Evolutionary conservation across 2,888 invertebrate species (phyloP), one percentile per base, ranked within the genome.

Genomic region (Torymus tubicola): DNA sequence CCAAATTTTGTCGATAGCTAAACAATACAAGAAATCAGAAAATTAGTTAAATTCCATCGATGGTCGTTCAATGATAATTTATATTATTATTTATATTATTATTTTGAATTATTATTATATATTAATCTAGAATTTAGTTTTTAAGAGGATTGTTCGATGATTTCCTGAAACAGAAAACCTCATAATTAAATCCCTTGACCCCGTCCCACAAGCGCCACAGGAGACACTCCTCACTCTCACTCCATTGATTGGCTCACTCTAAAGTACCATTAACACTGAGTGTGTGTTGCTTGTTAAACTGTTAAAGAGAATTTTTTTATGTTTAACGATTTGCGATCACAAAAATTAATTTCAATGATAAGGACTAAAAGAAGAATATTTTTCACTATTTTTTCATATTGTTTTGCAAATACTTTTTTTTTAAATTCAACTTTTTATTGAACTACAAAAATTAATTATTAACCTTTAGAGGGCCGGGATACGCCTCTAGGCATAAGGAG

Each of bases 1-100:
- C 95, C 93, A 99, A 94, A 92, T 93, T 94, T 92, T 97, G 98
- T 90, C 98, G 98, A 94, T 97, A 98, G 94, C 98, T 98, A 95
- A 91, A 94, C 93, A 91, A 87, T 83, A 90, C 88, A 91, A 90
- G 88, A 90, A 90, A 90, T 86, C 83, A 84, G 85, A 82, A 80
- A 53, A 93, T 92, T 91, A 91, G 92, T 93, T 88, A 92, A 71
- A 71, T 78, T 81, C 76, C 74, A 82, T 77, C 21, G 65, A 80
- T 80, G 74, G 78, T 70, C 14, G 53, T 4, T 60, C 57, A 58
- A 18, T 61, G 58, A 64, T 72, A 70, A 60, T 42, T 53, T 65
- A 21, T 52, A 68, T 67, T 72, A 67, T 64, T 77, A 55, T 31
- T 71, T 31, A 75, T 70, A 76, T 69, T 70, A 68, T 31, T 72